These are phyloP conservation scores for Trichonephila clavata DNA, from an alignment of 1,140 invertebrate species.

Conservation along the genomic window DNA sequence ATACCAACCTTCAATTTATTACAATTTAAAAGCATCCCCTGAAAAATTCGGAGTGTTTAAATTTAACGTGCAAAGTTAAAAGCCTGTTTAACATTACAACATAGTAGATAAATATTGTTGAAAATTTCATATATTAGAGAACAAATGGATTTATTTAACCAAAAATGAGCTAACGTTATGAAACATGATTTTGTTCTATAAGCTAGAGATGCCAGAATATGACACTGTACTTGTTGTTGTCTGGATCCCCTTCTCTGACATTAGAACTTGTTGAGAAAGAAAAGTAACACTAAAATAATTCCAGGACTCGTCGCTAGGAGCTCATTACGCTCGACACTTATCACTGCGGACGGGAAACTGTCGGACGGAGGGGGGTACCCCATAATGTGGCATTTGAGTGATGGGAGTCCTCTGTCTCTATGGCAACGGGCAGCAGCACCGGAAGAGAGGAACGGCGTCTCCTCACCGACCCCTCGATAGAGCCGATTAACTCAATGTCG, in stretches of 20 bases:
- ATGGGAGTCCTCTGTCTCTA: constrained; percentile 50
- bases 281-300: not conserved
- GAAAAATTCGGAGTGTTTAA: too few species aligned
- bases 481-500: not conserved
- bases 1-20: too few species aligned
- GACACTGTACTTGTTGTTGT: too few species aligned
- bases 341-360: not conserved
- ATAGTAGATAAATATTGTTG: too few species aligned
- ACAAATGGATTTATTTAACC: too few species aligned
- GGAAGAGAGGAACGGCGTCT: constrained; percentile 48
- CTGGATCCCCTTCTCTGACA: not conserved
- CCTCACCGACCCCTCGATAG: not conserved
- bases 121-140: too few species aligned
- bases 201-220: too few species aligned
- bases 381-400: constrained; percentile 29
- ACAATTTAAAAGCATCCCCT: too few species aligned
- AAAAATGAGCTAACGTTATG: too few species aligned
- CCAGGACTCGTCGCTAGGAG: not conserved
- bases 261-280: not conserved
- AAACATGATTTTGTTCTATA: too few species aligned
- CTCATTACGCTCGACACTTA: not conserved
- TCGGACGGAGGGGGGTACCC: not conserved
- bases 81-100: too few species aligned
- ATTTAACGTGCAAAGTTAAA: too few species aligned
- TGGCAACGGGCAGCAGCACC: constrained; percentile 31